Conservation (phyloP, 1,140 invertebrate species). For the Drosophila pallidifrons region DNA sequence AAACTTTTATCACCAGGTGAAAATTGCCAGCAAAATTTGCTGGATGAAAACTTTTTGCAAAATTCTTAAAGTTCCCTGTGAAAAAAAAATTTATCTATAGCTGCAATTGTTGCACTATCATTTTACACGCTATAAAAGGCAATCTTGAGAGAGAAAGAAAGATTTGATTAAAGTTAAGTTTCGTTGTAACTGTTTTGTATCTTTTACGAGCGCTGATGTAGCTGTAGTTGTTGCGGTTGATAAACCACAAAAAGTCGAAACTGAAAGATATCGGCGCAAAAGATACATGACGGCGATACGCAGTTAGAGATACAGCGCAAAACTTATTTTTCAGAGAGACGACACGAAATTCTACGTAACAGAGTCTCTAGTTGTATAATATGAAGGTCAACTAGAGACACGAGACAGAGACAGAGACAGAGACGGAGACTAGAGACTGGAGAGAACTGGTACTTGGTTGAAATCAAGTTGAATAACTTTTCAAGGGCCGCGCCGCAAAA, state of each 20-base stretch:
- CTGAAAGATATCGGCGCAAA: constrained; percentile 14
- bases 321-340: constrained; percentile 21
- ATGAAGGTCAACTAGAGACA: constrained; percentile 45
- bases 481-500: constrained; percentile 24
- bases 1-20: constrained; percentile 34
- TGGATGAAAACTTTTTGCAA: background rate
- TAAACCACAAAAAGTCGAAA: constrained; percentile 49
- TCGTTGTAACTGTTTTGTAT: constrained; percentile 21
- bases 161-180: constrained; percentile 16
- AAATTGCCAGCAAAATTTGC: constrained; percentile 23
- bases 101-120: background rate
- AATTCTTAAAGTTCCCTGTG: background rate
- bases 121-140: background rate
- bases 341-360: constrained; percentile 48
- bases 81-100: background rate
- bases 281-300: constrained; percentile 20
- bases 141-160: background rate
- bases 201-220: constrained; percentile 12
- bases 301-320: constrained; percentile 19
- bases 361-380: constrained; percentile 31
- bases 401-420: constrained; percentile 1
- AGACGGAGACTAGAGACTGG: background rate
- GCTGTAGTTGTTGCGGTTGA: constrained; percentile 44
- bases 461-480: constrained; percentile 64
- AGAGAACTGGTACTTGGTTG: constrained; percentile 28